Evolutionary conservation across 2,113 vertebrate genomes (phyloP), one percentile per base, ranked within the genome.

Genomic region (Grammatotria lemairii): DNA sequence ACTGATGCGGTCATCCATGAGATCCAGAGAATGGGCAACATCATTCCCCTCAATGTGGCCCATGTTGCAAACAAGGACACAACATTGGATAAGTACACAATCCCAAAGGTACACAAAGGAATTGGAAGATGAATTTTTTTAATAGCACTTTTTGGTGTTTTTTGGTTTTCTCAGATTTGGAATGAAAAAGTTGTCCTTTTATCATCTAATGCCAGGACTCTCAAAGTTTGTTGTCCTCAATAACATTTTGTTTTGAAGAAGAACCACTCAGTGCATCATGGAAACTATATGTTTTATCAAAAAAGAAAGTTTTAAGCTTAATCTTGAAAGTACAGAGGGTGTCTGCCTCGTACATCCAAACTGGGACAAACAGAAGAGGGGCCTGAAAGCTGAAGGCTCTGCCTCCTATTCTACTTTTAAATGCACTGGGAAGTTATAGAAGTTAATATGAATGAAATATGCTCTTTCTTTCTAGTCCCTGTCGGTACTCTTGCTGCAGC

Each of bases 31-130:
- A n/a, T n/a, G n/a, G n/a, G n/a, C n/a, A n/a, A n/a, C n/a, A n/a
- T n/a, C n/a, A n/a, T n/a, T n/a, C n/a, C n/a, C n/a, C n/a, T n/a
- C n/a, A n/a, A n/a, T n/a, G n/a, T n/a, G n/a, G n/a, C n/a, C n/a
- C 31, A 31, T 31, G 31, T 91, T 85, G 12, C 95, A 0, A 4
- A 0, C 1, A 92, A 31, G 14, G 96, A 97, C 3, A 91, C 96
- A 0, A 85, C 26, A 0, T 1, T 98, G n/a, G 94, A 88, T 28
- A 94, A 95, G 7, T 97, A 95, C 92, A 16, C 13, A 5, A 80
- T 97, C 49, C 97, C 97, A 42, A 97, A 97, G 95, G 96, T 96
- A 53, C n/a, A 38, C 1, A 58, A 16, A 38, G 17, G 2, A 19
- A 14, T 10, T 14, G 7, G 3, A 54, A 28, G 55, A 35, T 3